A percentile compares a stretch with the other conserved stretches of the same genome.
Evolutionary conservation across 2,797 vertebrate genomes (phyloP).

Genomic region (Vespertilio murinus): DNA sequence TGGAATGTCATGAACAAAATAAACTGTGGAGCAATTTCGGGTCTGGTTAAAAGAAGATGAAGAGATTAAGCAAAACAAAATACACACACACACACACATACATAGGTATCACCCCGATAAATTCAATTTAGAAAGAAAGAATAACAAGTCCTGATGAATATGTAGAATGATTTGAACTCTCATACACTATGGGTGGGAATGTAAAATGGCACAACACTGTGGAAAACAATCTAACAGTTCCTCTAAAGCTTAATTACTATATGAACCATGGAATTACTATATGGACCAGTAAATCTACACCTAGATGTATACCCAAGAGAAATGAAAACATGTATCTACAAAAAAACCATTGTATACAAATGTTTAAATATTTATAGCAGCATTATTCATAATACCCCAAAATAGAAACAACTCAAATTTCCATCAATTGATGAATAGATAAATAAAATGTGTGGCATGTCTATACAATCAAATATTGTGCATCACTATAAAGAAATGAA

Average conservation of each 20-base stretch:
- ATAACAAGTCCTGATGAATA: not conserved
- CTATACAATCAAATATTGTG: not conserved
- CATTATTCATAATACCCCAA: constrained; percentile 10
- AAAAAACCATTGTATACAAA: not conserved
- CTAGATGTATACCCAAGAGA: too few relatives aligned
- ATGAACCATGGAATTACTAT: not conserved
- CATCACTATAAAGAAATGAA: constrained; percentile 10
- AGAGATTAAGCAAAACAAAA: not conserved
- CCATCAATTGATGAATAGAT: not conserved
- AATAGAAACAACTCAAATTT: not conserved
- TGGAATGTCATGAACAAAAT: not conserved
- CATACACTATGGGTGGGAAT: not conserved
- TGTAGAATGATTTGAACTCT: not conserved
- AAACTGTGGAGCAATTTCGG: not conserved
- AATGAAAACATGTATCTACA: too few relatives aligned
- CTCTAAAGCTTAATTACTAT: not conserved
- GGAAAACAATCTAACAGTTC: not conserved
- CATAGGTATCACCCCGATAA: not conserved
- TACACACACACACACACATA: too few relatives aligned
- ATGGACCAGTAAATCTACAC: not conserved
- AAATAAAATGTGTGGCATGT: not conserved
- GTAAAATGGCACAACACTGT: not conserved
- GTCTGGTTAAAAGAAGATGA: not conserved
- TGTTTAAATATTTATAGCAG: not conserved
- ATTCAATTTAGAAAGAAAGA: not conserved